A percentile compares a stretch with the other conserved stretches of the same genome.
phyloP scores from a whole-genome alignment of 35 echinoderm and acorn worm species.

The Holothuria glaberrima region DNA sequence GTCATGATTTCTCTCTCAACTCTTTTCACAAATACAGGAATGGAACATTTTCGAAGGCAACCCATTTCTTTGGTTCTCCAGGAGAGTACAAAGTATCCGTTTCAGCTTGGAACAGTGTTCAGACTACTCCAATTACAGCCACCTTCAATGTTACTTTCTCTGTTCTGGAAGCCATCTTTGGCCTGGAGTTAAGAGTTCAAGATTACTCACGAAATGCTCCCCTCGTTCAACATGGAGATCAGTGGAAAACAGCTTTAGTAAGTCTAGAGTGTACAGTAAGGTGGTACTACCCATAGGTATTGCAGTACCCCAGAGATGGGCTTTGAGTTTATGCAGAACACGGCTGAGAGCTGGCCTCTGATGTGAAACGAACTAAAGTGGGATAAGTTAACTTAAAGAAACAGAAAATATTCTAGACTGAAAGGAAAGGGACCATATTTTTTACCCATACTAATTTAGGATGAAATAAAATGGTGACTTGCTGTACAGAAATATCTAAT shows the following conservation, averaged over 20 bases:
- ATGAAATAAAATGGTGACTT: too few relatives aligned
- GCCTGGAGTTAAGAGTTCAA: conserved; percentile 41
- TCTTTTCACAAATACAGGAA: background rate
- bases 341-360: too few relatives aligned
- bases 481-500: too few relatives aligned
- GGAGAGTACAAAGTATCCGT: conserved; percentile 67
- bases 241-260: conserved; percentile 23
- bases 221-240: background rate
- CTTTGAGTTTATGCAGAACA: too few relatives aligned
- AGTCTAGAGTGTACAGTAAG: background rate
- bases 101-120: conserved; percentile 71
- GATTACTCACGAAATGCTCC: conserved; percentile 1
- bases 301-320: too few relatives aligned
- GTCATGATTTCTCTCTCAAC: too few relatives aligned
- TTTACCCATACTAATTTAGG: too few relatives aligned
- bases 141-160: conserved; percentile 44
- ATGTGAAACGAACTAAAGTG: too few relatives aligned
- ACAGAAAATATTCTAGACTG: too few relatives aligned
- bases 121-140: conserved; percentile 58
- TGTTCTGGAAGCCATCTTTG: conserved; percentile 56
- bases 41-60: conserved; percentile 52
- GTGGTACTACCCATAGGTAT: too few relatives aligned
- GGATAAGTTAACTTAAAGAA: too few relatives aligned
- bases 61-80: conserved; percentile 57
- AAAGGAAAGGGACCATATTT: too few relatives aligned